Conservation (phyloP, 2,888 invertebrate species). For the Caenorhabditis plicata region DNA sequence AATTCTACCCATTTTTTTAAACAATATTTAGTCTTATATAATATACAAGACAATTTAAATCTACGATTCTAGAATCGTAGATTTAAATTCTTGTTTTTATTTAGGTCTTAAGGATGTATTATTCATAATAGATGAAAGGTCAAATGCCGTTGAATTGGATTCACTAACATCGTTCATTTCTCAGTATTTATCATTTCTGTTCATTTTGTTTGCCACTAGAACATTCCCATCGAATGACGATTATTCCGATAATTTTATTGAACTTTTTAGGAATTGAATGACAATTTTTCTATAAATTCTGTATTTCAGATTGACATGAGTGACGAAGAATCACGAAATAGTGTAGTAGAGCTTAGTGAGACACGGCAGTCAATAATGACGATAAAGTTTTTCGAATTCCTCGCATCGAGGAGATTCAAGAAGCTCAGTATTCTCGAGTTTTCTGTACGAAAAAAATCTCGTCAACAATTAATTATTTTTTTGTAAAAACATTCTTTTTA, state of each 20-base stretch:
- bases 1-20: too few species aligned
- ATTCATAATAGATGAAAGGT: conserved; percentile 36
- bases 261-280: conserved; percentile 7
- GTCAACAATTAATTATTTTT: too few species aligned
- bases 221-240: conserved; percentile 25
- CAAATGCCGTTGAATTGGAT: conserved; percentile 11
- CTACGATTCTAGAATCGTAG: too few species aligned
- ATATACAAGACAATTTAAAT: too few species aligned
- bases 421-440: too few species aligned
- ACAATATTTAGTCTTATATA: too few species aligned
- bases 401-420: conserved; percentile 35
- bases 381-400: conserved; percentile 38
- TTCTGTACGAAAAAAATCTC: too few species aligned
- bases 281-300: conserved; percentile 4
- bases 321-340: not conserved
- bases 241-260: conserved; percentile 11
- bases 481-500: too few species aligned
- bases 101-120: conserved; percentile 29
- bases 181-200: conserved; percentile 26
- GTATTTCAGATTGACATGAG: not conserved
- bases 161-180: conserved; percentile 13
- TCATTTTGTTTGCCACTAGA: conserved; percentile 28
- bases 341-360: too few species aligned
- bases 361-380: too few species aligned
- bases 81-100: conserved; percentile 3